Percentiles rank a stretch among this genome's conserved stretches.
phyloP scores from a whole-genome alignment of 2,797 vertebrate genomes.

The Lophotriccus pileatus region DNA sequence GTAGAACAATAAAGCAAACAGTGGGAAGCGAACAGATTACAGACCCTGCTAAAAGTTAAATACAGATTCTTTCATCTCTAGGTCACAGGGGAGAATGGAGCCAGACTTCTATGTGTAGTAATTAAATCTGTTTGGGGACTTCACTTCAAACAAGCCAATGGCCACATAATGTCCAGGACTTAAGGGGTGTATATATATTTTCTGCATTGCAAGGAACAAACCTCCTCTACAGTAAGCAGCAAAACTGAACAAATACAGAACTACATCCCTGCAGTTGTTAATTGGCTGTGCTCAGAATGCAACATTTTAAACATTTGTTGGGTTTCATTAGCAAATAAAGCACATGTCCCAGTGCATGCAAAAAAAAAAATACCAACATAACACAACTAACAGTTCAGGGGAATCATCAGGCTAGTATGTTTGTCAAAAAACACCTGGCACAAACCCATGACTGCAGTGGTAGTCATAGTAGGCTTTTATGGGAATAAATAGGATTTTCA shows the following conservation, averaged over 20 bases:
- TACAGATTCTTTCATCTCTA: background rate
- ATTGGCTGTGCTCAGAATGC: background rate
- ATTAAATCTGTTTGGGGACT: background rate
- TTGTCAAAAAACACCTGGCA: background rate
- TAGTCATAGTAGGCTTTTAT: background rate
- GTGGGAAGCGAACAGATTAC: background rate
- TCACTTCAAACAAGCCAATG: background rate
- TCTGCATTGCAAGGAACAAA: background rate
- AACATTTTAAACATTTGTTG: background rate
- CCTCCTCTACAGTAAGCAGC: background rate
- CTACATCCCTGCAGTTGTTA: background rate
- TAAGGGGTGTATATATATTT: background rate
- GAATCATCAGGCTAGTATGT: background rate
- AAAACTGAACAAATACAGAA: background rate
- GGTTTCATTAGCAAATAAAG: background rate
- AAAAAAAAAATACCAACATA: background rate
- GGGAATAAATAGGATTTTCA: background rate
- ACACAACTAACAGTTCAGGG: background rate
- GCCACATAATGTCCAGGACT: background rate
- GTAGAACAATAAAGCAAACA: fast-evolving
- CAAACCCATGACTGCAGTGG: background rate
- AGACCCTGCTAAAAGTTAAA: background rate
- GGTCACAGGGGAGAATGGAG: background rate
- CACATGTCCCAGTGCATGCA: background rate
- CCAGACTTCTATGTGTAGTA: background rate